phyloP scores from a whole-genome alignment of 2,113 vertebrate genomes.

The Tetrax tetrax region DNA sequence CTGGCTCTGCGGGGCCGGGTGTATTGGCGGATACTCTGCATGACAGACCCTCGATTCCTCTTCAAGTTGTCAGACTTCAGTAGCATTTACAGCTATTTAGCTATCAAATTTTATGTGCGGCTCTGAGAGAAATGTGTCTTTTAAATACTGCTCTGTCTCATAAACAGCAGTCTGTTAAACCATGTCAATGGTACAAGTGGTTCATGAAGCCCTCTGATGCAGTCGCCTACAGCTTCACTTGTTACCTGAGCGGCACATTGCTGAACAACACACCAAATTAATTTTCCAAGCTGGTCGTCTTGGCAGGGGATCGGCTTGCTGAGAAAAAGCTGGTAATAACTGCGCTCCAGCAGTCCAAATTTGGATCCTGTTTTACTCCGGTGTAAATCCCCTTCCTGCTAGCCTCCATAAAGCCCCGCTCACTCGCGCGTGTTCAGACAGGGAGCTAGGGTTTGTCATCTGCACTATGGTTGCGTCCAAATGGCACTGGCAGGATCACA shows the following conservation, averaged over 20 bases:
- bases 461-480: not conserved
- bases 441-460: not conserved
- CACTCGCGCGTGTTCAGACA: accelerated
- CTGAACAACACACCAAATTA: not conserved
- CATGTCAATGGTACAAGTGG: constrained; percentile 5
- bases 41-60: constrained; percentile 55
- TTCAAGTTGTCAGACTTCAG: constrained; percentile 67
- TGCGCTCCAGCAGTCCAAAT: not conserved
- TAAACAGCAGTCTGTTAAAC: constrained; percentile 72
- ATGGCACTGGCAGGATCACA: not conserved
- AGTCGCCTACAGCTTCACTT: not conserved
- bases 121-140: constrained; percentile 67
- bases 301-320: not conserved
- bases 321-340: not conserved
- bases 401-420: accelerated
- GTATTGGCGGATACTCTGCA: constrained; percentile 46
- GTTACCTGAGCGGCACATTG: not conserved
- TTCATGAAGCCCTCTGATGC: not conserved
- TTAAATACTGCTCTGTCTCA: constrained; percentile 67
- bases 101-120: constrained; percentile 69
- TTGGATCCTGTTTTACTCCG: not conserved
- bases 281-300: not conserved
- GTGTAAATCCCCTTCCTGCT: not conserved
- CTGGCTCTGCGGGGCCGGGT: constrained; percentile 37
- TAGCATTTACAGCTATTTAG: constrained; percentile 71